Evolutionary conservation across 2,113 vertebrate genomes (phyloP).

Genomic region (Ageneiosus marmoratus): DNA sequence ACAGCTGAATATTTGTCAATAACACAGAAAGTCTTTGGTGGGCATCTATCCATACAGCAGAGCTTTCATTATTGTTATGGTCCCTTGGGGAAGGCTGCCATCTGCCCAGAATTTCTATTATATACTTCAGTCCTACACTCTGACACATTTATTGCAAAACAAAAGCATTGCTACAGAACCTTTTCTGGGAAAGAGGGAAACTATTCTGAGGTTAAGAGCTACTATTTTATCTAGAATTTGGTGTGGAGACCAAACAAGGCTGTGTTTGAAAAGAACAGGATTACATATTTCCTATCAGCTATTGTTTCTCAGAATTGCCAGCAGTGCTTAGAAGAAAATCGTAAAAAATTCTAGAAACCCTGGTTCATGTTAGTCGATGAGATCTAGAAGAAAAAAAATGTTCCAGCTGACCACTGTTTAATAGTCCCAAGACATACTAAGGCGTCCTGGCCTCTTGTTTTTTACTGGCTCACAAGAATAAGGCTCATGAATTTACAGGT

Average conservation of each 20-base stretch:
- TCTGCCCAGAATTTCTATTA: slow-evolving; percentile 9
- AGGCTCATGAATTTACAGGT: not conserved
- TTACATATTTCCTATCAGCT: not conserved
- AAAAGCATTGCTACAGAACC: not conserved
- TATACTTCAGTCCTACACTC: not conserved
- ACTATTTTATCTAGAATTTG: not conserved
- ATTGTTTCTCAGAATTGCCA: not conserved
- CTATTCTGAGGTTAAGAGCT: not conserved
- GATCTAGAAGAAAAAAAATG: not conserved
- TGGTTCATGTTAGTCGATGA: not conserved
- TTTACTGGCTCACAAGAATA: no score
- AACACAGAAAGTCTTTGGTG: slow-evolving; percentile 1
- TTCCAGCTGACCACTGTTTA: not conserved
- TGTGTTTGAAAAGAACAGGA: slow-evolving; percentile 3
- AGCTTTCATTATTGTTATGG: slow-evolving; percentile 19
- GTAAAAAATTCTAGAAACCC: not conserved
- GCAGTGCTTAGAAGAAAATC: not conserved
- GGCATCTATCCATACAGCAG: slow-evolving; percentile 1
- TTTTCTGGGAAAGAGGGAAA: not conserved
- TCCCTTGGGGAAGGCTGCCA: not conserved
- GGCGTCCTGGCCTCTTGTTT: no score
- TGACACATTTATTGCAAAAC: not conserved
- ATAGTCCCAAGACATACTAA: not conserved
- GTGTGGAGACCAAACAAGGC: slow-evolving; percentile 1
- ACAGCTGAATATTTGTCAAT: slow-evolving; percentile 4